Evolutionary conservation across 2,888 invertebrate species (phyloP).

Genomic region (Lithosia quadra): DNA sequence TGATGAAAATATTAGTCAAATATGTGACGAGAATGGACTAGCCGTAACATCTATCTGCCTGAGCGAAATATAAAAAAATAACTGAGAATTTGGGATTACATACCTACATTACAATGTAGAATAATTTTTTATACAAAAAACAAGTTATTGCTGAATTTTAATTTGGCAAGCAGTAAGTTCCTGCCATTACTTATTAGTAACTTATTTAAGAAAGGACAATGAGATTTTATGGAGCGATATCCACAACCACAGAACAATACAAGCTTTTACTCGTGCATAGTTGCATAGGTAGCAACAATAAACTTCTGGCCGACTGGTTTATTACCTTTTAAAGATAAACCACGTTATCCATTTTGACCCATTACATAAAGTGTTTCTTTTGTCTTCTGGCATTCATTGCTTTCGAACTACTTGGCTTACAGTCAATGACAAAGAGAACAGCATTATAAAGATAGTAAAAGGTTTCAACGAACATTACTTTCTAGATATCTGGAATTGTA

Average conservation of each 20-base stretch:
- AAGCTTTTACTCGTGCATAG: constrained; percentile 50
- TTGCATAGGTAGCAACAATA: constrained; percentile 74
- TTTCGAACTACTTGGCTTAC: constrained; percentile 42
- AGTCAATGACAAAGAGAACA: constrained; percentile 43
- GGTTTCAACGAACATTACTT: constrained; percentile 21
- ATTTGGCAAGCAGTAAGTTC: constrained; percentile 9
- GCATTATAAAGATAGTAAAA: constrained; percentile 38
- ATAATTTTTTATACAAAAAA: neutral
- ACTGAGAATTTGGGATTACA: too few species aligned
- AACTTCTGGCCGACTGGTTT: constrained; percentile 75
- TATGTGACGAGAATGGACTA: neutral
- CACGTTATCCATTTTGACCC: constrained; percentile 74
- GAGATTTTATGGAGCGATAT: constrained; percentile 37
- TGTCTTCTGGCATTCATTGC: constrained; percentile 65
- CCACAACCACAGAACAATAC: constrained; percentile 34
- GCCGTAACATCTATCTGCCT: neutral
- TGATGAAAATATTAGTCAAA: neutral
- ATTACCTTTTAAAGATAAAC: constrained; percentile 77
- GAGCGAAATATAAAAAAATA: neutral
- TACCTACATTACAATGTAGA: too few species aligned
- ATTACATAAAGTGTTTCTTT: constrained; percentile 79
- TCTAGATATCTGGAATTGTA: constrained; percentile 17
- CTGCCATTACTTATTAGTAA: constrained; percentile 15
- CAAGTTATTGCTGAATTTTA: neutral
- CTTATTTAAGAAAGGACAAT: constrained; percentile 28